Conservation (phyloP, 2,888 invertebrate genomes). For the Hirtodrosophila trivittata region DNA sequence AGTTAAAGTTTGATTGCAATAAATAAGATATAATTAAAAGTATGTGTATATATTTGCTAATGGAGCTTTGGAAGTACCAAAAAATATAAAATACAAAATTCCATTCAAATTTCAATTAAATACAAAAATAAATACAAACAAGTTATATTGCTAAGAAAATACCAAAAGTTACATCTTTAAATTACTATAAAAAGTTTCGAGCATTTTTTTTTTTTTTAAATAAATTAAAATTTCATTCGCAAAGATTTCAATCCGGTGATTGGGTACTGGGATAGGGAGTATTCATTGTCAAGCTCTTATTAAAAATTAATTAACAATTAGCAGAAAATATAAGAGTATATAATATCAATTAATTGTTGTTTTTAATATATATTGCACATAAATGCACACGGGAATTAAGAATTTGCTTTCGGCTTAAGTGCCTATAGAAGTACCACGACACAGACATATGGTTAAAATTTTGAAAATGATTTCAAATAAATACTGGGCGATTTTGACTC, state of each 20-base stretch:
- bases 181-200: constrained; percentile 57
- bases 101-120: constrained; percentile 14
- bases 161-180: constrained; percentile 41
- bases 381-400: constrained; percentile 42
- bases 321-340: constrained; percentile 47
- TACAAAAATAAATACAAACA: constrained; percentile 23
- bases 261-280: constrained; percentile 26
- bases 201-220: too few species aligned
- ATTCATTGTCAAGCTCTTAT: constrained; percentile 67
- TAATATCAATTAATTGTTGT: constrained; percentile 55
- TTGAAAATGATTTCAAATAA: constrained; percentile 29
- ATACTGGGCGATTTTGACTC: constrained; percentile 47
- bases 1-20: constrained; percentile 62
- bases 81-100: constrained; percentile 14
- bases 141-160: constrained; percentile 31
- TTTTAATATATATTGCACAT: constrained; percentile 53
- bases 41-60: constrained; percentile 36
- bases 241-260: too few species aligned
- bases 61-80: constrained; percentile 26
- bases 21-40: constrained; percentile 43
- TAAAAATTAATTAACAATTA: constrained; percentile 77
- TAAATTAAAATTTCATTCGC: too few species aligned
- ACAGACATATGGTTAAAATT: constrained; percentile 38
- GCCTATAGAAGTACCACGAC: constrained; percentile 49
- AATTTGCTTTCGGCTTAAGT: constrained; percentile 44